Evolutionary conservation across 2,113 vertebrate genomes (phyloP), one percentile per base, ranked within the genome.

Genomic region (Eupsittula cactorum): DNA sequence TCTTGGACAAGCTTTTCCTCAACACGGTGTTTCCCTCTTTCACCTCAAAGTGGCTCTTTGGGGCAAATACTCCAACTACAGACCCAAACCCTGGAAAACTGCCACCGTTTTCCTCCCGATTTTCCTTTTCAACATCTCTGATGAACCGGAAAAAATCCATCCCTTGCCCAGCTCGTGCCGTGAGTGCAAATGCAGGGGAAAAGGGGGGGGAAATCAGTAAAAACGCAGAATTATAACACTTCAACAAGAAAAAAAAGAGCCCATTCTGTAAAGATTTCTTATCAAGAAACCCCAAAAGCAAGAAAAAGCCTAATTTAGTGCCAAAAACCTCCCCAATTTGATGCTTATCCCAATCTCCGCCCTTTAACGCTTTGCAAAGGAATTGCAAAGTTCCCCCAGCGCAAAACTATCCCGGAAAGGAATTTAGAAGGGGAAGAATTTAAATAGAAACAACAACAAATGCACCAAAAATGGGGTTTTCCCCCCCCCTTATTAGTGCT

Each of bases 401-500:
- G 42, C 1, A 0, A 39, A 83, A 64, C 53, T 23, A 19, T 8
- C 59, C 52, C 6, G 0, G 71, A 3, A 35, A 44, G 42, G 28
- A 55, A 39, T 46, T 16, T 0, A 3, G 41, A 55, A 23, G 29
- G 46, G 55, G 31, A n/a, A 67, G 65, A 24, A 70, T 52, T 52
- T 29, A 4, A 35, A 50, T 4, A 31, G 24, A 15, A 50, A 33
- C 3, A 16, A 29, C 16, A 33, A 59, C 18, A 33, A 5, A 21
- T 19, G 35, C 23, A 27, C 4, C 17, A 24, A 9, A 76, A 47
- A 31, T 1, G 0, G 10, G 7, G 0, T 6, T 6, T 6, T 23
- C 8, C 6, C 4, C 8, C 1, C 2, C 4, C 10, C 23, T 4
- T 3, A 3, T 62, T 55, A 7, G 9, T 4, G 7, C 44, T 83